phyloP scores from a whole-genome alignment of 2,797 vertebrate species.

The Danio jaintianensis region DNA sequence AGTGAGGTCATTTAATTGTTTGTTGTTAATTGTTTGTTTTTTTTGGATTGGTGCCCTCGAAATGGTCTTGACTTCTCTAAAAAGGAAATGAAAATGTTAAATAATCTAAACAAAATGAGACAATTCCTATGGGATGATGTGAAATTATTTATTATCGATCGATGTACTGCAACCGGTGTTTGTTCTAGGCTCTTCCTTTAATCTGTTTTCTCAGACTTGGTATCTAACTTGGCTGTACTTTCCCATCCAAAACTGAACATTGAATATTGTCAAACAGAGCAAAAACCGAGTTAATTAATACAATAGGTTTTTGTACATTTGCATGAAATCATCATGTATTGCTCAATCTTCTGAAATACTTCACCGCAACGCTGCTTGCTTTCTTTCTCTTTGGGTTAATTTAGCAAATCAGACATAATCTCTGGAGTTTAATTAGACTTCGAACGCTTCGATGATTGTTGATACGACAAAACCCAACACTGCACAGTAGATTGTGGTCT shows the following conservation, averaged over 20 bases:
- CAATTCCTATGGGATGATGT: not conserved
- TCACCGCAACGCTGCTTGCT: constrained; percentile 21
- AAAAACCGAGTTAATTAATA: not conserved
- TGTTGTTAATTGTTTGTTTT: not conserved
- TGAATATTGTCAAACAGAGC: not conserved
- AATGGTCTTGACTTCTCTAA: not conserved
- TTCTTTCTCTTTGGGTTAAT: constrained; percentile 28
- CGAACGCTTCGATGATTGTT: constrained; percentile 17
- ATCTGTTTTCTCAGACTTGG: not conserved
- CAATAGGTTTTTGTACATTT: constrained; percentile 16
- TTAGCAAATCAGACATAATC: constrained; percentile 48
- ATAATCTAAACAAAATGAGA: not conserved
- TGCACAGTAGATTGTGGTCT: constrained; percentile 20
- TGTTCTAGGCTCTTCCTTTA: not conserved
- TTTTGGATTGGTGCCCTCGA: not conserved
- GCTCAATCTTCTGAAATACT: constrained; percentile 42
- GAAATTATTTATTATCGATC: not conserved
- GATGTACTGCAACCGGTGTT: not conserved
- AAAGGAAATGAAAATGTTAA: not conserved
- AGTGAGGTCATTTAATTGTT: not conserved
- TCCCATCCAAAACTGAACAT: not conserved
- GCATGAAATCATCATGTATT: constrained; percentile 25
- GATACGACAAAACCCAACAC: constrained; percentile 18
- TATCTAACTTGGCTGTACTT: not conserved
- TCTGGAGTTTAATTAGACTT: constrained; percentile 55